phyloP scores from a whole-genome alignment of 2,113 vertebrate genomes.

The Colistium nudipinnis region DNA sequence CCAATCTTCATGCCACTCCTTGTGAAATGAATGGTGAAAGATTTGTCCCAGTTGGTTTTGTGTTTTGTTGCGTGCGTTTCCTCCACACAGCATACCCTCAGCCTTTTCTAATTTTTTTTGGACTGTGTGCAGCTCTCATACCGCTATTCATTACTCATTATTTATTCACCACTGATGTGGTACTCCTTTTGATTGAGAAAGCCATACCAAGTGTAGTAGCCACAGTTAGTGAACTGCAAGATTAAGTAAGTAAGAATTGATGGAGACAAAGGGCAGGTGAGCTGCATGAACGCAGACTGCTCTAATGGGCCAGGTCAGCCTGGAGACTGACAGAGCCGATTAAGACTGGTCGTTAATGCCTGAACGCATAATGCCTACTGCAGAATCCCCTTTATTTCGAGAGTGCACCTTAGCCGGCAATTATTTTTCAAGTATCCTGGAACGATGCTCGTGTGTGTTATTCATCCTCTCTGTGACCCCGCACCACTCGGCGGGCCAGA shows the following conservation, averaged over 20 bases:
- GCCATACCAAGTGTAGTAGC: not conserved
- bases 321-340: slow-evolving; percentile 36
- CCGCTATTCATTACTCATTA: slow-evolving; percentile 21
- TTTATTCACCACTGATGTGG: slow-evolving; percentile 17
- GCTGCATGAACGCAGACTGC: slow-evolving; percentile 18
- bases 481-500: too few species aligned
- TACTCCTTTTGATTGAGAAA: slow-evolving; percentile 13
- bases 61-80: slow-evolving; percentile 5
- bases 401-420: not conserved
- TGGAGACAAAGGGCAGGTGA: too few species aligned
- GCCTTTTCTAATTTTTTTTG: not conserved
- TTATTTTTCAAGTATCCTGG: slow-evolving; percentile 25
- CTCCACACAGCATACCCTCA: slow-evolving; percentile 10
- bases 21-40: not conserved
- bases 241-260: too few species aligned
- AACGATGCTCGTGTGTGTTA: slow-evolving; percentile 18
- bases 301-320: slow-evolving; percentile 11
- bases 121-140: not conserved
- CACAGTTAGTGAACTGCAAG: too few species aligned
- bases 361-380: slow-evolving; percentile 6
- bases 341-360: slow-evolving; percentile 31
- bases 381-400: slow-evolving; percentile 12
- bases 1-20: slow-evolving; percentile 9
- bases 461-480: slow-evolving; percentile 35
- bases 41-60: not conserved